Evolutionary conservation across 2,888 invertebrate species (phyloP), one percentile per base, ranked within the genome.

Genomic region (Plagodis dolabraria): DNA sequence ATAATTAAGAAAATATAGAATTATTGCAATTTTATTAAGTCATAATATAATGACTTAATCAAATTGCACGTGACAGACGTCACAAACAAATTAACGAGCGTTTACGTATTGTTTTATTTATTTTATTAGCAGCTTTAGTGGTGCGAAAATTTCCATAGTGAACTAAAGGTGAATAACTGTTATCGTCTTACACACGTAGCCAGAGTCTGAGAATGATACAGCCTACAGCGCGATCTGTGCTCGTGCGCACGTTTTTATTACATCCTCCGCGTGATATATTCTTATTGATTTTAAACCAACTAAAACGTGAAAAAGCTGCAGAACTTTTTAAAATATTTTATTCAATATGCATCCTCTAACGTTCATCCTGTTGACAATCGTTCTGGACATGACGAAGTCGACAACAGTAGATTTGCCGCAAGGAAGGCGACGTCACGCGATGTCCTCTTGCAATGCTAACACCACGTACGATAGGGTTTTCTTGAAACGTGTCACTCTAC

Each of bases 211-310:
- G 10, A 40, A 50, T 42, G 76, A 75, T 76, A 80, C 87, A 90
- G 90, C 88, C 87, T 89, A 73, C 79, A 76, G 77, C 81, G 86
- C 78, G 85, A 74, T 73, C 77, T 80, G 86, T 81, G 82, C 82
- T 82, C 80, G 89, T 75, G 89, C 90, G 91, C 89, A 89, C 89
- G 89, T 75, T 78, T 73, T 76, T 63, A 70, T 73, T 67, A 74
- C 73, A 71, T 70, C 71, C 70, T 67, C 72, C 59, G 70, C 68
- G 72, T 71, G 74, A 69, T 70, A 52, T 57, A 54, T 55, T 45
- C 46, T 55, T 52, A 47, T 49, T 46, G 47, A 60, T 56, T 11
- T n/a, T 12, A 47, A 46, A 43, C 60, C 59, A 59, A 63, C 48
- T 60, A 59, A 60, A 35, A 38, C 38, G 33, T 40, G 33, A 43